A percentile compares a stretch with the other conserved stretches of the same genome.
phyloP scores from a whole-genome alignment of 2,888 invertebrate species.

The Beris chalybata region DNA sequence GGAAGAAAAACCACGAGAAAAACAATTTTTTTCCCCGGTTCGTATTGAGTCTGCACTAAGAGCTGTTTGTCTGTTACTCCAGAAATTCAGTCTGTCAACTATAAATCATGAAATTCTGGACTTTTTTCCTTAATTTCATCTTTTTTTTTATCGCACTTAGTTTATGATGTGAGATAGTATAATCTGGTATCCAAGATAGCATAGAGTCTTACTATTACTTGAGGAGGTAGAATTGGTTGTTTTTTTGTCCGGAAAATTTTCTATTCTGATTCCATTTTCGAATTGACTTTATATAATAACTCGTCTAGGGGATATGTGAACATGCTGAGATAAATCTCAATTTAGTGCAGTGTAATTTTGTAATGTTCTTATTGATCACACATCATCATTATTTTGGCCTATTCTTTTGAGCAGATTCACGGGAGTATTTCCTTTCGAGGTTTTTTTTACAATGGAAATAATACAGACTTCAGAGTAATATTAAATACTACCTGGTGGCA shows the following conservation, averaged over 20 bases:
- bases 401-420: too few species aligned
- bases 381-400: too few species aligned
- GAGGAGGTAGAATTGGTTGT: conserved; percentile 15
- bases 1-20: too few species aligned
- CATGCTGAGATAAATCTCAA: conserved; percentile 19
- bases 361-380: too few species aligned
- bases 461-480: too few species aligned
- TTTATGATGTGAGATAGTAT: background rate
- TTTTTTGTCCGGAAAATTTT: conserved; percentile 9
- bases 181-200: background rate
- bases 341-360: background rate
- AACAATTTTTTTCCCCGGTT: too few species aligned
- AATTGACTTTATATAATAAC: background rate
- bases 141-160: conserved; percentile 6
- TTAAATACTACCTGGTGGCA: too few species aligned
- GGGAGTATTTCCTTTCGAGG: too few species aligned
- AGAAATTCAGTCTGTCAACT: conserved; percentile 15
- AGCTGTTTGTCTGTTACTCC: conserved; percentile 12
- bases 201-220: conserved; percentile 1
- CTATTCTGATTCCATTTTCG: conserved; percentile 22
- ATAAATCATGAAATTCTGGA: conserved; percentile 25
- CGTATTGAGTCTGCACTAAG: too few species aligned
- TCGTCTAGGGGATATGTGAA: conserved; percentile 14
- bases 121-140: background rate
- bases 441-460: too few species aligned